Evolutionary conservation across 2,888 invertebrate genomes (phyloP).

Genomic region (Folsomia candida): DNA sequence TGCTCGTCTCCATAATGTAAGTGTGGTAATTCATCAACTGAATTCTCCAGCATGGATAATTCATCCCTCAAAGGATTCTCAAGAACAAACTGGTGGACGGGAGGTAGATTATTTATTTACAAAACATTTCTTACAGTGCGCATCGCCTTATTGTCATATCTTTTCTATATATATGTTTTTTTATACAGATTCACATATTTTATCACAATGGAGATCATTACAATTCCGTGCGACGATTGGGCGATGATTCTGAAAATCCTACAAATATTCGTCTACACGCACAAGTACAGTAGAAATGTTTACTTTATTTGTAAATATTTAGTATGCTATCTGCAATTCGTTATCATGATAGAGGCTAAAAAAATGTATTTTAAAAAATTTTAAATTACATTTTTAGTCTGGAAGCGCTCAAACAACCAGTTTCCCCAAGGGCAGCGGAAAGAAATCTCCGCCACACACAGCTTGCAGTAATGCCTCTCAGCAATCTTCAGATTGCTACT

Average conservation of each 20-base stretch:
- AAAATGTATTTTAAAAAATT: not conserved
- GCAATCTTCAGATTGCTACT: not conserved
- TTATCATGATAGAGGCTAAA: not conserved
- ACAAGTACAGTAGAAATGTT: constrained; percentile 28
- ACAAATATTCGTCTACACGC: constrained; percentile 41
- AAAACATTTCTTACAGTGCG: no score
- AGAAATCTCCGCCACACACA: constrained; percentile 32
- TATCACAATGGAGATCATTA: constrained; percentile 55
- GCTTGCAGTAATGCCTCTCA: constrained; percentile 12
- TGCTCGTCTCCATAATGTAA: constrained; percentile 55
- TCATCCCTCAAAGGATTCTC: constrained; percentile 44
- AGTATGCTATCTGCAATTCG: no score
- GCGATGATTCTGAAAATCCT: constrained; percentile 47
- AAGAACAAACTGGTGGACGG: constrained; percentile 35
- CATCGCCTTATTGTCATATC: no score
- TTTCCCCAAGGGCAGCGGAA: constrained; percentile 25
- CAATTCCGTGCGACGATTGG: constrained; percentile 54
- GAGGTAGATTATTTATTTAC: no score
- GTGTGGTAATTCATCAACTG: constrained; percentile 56
- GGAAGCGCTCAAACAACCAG: constrained; percentile 25
- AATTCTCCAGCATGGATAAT: constrained; percentile 48
- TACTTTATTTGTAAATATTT: no score
- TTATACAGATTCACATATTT: no score
- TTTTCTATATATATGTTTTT: no score
- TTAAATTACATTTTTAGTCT: constrained; percentile 13